Percentiles rank a stretch among this genome's conserved stretches.
phyloP scores from a whole-genome alignment of 2,888 invertebrate species.

The Parapristionchus giblindavisi region DNA sequence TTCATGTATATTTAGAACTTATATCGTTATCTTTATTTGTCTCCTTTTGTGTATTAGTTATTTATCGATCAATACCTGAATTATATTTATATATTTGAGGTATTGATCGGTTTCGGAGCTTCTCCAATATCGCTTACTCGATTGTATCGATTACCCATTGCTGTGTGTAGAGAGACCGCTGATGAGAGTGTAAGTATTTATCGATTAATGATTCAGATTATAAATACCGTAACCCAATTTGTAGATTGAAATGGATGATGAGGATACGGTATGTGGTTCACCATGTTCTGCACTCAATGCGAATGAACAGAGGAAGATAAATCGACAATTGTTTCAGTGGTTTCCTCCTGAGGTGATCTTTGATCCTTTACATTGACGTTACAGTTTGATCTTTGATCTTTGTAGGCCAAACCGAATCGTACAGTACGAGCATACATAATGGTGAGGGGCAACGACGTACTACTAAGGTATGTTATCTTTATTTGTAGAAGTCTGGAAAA shows the following conservation, averaged over 20 bases:
- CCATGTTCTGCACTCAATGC: conserved; percentile 32
- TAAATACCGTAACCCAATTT: not conserved
- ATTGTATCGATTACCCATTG: conserved; percentile 33
- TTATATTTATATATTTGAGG: not conserved
- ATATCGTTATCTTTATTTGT: too few relatives aligned
- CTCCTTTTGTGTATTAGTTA: too few relatives aligned
- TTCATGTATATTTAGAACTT: too few relatives aligned
- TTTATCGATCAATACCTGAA: too few relatives aligned
- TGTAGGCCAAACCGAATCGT: not conserved
- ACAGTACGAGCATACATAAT: conserved; percentile 16
- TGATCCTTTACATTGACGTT: not conserved
- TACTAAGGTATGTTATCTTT: too few relatives aligned
- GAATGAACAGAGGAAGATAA: conserved; percentile 28
- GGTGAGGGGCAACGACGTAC: conserved; percentile 10
- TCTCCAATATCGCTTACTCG: conserved; percentile 22
- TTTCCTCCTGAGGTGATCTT: conserved; percentile 38
- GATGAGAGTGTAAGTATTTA: not conserved
- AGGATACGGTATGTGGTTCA: conserved; percentile 14
- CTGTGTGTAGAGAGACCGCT: conserved; percentile 17
- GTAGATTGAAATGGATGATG: not conserved
- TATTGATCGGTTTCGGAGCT: conserved; percentile 8
- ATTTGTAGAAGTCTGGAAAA: not conserved
- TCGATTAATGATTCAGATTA: not conserved
- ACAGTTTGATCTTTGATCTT: not conserved
- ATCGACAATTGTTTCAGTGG: conserved; percentile 8